Conservation (phyloP, 2,888 invertebrate species). For the Nymphalis urticae region DNA sequence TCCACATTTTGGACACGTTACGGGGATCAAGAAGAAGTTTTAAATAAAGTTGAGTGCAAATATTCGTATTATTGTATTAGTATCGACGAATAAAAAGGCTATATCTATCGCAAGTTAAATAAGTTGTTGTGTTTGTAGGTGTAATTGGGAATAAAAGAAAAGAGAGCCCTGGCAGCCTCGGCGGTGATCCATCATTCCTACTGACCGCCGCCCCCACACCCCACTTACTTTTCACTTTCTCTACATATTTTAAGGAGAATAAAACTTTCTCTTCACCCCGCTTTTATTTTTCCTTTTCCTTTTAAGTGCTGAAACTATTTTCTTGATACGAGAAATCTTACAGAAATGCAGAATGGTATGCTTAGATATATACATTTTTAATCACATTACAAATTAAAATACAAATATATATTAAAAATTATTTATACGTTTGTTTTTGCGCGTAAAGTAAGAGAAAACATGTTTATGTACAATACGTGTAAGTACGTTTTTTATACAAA, state of each 20-base stretch:
- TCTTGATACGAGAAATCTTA: too few species aligned
- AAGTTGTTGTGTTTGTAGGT: conserved; percentile 69
- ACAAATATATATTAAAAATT: neutral
- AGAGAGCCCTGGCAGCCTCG: conserved; percentile 62
- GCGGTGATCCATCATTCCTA: conserved; percentile 81
- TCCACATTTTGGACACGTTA: too few species aligned
- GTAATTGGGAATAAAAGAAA: conserved; percentile 74
- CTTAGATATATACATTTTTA: too few species aligned
- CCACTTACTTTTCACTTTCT: conserved; percentile 81
- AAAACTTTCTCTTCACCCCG: conserved; percentile 75
- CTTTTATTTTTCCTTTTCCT: conserved; percentile 63
- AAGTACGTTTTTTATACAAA: neutral
- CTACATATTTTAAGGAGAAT: conserved; percentile 82
- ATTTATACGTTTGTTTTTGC: neutral
- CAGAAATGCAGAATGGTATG: too few species aligned
- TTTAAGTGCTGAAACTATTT: conserved; percentile 32
- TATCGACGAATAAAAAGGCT: conserved; percentile 27
- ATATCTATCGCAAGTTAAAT: conserved; percentile 49
- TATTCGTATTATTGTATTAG: conserved; percentile 24
- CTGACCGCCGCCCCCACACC: conserved; percentile 73
- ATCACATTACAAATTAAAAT: too few species aligned
- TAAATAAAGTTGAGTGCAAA: conserved; percentile 9
- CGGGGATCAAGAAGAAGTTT: too few species aligned
- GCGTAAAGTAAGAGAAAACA: neutral
- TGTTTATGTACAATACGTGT: neutral